Percentiles rank a stretch among this genome's conserved stretches.
phyloP scores from a whole-genome alignment of 2,888 invertebrate genomes.

The Netelia inedita region DNA sequence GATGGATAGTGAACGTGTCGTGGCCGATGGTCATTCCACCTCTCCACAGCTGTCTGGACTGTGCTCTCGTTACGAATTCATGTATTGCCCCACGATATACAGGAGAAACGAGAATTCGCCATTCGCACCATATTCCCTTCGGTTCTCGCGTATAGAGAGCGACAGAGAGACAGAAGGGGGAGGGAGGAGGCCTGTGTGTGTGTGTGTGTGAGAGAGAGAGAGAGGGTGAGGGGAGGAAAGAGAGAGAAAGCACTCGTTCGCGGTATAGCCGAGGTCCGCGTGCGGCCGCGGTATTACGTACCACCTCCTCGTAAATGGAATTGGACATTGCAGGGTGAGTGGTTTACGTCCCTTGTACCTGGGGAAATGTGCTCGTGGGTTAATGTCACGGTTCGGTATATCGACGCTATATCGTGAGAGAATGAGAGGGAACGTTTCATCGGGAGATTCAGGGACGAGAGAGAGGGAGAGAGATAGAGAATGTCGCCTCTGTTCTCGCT shows the following conservation, averaged over 20 bases:
- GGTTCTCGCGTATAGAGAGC: slow-evolving; percentile 33
- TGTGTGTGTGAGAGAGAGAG: slow-evolving; percentile 7
- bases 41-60: slow-evolving; percentile 25
- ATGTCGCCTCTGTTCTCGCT: slow-evolving; percentile 38
- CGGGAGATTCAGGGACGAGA: neutral
- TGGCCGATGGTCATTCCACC: slow-evolving; percentile 48
- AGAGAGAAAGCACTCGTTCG: slow-evolving; percentile 17
- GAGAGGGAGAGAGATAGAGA: neutral
- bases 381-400: slow-evolving; percentile 79
- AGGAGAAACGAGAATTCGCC: slow-evolving; percentile 53
- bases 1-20: slow-evolving; percentile 60
- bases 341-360: slow-evolving; percentile 76
- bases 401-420: slow-evolving; percentile 60
- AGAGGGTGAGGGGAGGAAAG: neutral
- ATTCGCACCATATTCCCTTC: slow-evolving; percentile 41
- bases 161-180: no score
- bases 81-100: slow-evolving; percentile 48
- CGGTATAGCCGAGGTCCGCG: slow-evolving; percentile 36
- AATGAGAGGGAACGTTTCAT: slow-evolving; percentile 1
- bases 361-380: slow-evolving; percentile 78
- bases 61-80: slow-evolving; percentile 61
- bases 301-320: slow-evolving; percentile 74
- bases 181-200: no score
- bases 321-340: slow-evolving; percentile 74
- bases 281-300: slow-evolving; percentile 60